Conservation (phyloP, 2,888 invertebrate genomes). For the Tetropium fuscum region DNA sequence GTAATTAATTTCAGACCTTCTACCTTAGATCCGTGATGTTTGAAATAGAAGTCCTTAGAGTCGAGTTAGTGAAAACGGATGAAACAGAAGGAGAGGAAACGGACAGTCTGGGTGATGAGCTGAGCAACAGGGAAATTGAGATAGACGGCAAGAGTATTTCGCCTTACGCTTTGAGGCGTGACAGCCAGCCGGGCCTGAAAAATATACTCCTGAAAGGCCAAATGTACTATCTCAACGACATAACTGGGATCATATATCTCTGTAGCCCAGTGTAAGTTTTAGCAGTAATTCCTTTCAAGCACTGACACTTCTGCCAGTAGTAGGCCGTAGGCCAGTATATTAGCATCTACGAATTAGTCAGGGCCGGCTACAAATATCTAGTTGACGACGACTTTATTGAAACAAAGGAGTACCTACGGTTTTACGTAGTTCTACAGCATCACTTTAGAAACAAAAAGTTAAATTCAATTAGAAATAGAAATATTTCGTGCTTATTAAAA, state of each 20-base stretch:
- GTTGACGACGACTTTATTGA: no score
- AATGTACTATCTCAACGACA: conserved; percentile 84
- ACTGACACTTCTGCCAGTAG: no score
- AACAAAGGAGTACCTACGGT: no score
- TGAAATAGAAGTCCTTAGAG: conserved; percentile 82
- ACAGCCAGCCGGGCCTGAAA: conserved; percentile 71
- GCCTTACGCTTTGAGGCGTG: conserved; percentile 59
- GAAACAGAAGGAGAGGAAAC: conserved; percentile 24
- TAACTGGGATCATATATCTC: conserved; percentile 84
- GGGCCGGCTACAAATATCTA: no score
- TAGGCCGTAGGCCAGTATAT: no score
- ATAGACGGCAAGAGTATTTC: conserved; percentile 60
- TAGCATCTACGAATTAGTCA: no score
- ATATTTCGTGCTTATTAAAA: no score
- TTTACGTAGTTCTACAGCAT: no score
- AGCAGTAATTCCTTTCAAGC: neutral
- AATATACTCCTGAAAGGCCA: conserved; percentile 88
- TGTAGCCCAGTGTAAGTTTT: conserved; percentile 87
- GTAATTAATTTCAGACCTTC: conserved; percentile 70
- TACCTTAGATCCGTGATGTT: conserved; percentile 87
- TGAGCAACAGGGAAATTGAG: conserved; percentile 50
- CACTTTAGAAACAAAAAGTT: no score
- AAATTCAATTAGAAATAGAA: no score
- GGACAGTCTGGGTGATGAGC: conserved; percentile 38
- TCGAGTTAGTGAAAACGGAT: conserved; percentile 47